A percentile compares a stretch with the other conserved stretches of the same genome.
Conservation (phyloP, 2,797 vertebrate species). For the Acridotheres tristis region DNA sequence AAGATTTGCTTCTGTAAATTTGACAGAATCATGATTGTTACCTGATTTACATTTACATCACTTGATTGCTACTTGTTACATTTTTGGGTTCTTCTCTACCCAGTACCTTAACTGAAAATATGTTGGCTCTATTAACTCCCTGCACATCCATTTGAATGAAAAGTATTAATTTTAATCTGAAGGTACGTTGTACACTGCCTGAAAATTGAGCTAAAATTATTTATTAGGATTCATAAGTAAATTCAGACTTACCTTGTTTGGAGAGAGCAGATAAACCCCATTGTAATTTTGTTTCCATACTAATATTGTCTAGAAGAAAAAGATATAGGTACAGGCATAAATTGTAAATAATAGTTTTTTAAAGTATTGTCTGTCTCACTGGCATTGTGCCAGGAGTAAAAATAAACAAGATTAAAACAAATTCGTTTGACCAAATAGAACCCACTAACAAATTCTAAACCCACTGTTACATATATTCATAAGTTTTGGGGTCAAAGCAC, state of each 20-base stretch:
- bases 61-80: background rate
- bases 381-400: background rate
- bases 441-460: background rate
- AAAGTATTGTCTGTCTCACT: background rate
- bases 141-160: background rate
- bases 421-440: background rate
- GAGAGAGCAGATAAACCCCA: slow-evolving; percentile 73
- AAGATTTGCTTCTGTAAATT: background rate
- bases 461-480: background rate
- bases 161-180: background rate
- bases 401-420: background rate
- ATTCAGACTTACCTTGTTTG: slow-evolving; percentile 63
- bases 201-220: background rate
- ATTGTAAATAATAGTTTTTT: background rate
- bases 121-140: background rate
- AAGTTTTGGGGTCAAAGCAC: background rate
- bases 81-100: background rate
- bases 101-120: background rate
- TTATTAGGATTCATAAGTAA: background rate
- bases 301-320: slow-evolving; percentile 66
- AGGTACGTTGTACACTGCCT: background rate
- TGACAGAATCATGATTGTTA: background rate
- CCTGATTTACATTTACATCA: background rate
- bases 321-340: background rate
- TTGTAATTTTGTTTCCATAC: slow-evolving; percentile 57